Evolutionary conservation across 2,113 vertebrate genomes (phyloP).

Genomic region (Pterophyllum scalare): DNA sequence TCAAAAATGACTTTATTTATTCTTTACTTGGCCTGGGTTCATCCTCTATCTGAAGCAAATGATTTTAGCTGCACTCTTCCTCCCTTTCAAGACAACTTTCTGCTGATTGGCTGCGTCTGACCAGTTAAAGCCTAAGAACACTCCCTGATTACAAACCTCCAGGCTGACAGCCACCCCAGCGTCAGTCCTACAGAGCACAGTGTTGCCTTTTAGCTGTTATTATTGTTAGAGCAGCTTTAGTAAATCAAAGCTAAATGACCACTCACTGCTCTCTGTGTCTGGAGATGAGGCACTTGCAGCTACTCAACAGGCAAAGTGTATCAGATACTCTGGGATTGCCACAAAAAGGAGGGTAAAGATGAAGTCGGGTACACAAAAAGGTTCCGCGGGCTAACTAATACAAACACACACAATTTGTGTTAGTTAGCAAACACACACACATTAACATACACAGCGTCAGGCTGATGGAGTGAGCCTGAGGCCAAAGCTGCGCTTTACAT

Average conservation of each 20-base stretch:
- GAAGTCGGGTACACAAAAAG: constrained; percentile 6
- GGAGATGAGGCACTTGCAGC: background rate
- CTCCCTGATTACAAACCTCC: background rate
- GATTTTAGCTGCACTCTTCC: no score
- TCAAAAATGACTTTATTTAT: no score
- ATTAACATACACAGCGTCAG: constrained; percentile 33
- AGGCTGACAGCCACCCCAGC: background rate
- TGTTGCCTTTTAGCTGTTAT: background rate
- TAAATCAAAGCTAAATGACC: background rate
- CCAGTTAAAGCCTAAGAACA: background rate
- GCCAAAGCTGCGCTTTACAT: constrained; percentile 66
- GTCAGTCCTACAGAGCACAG: background rate
- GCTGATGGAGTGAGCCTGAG: constrained; percentile 42
- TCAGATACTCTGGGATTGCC: background rate
- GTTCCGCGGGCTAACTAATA: constrained; percentile 2
- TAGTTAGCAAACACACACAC: constrained; percentile 2
- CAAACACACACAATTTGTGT: no score
- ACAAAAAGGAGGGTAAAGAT: constrained; percentile 16
- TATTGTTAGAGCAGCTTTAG: background rate
- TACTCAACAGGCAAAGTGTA: background rate
- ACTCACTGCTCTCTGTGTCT: background rate
- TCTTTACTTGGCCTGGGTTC: no score
- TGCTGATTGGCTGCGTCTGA: background rate
- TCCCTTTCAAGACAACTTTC: background rate
- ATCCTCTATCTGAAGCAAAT: no score